A percentile compares a stretch with the other conserved stretches of the same genome.
phyloP scores from a whole-genome alignment of 2,888 invertebrate species.

The Blera fallax region DNA sequence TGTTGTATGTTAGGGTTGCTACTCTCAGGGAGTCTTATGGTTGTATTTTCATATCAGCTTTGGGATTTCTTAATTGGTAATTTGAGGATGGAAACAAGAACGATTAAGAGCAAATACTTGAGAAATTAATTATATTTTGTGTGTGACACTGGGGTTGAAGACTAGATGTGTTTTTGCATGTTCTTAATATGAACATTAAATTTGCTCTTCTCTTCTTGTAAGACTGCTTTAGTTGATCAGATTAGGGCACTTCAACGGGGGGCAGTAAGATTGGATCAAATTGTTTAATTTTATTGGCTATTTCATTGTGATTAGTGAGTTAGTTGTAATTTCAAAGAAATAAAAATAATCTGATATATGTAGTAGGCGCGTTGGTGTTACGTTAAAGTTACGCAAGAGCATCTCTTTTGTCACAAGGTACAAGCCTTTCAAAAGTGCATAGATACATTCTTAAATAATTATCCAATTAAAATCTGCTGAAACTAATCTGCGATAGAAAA shows the following conservation, averaged over 20 bases:
- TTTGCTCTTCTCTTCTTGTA: background rate
- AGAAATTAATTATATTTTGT: conserved; percentile 41
- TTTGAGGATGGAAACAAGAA: conserved; percentile 54
- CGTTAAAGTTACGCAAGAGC: no score
- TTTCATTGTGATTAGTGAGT: no score
- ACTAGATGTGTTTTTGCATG: background rate
- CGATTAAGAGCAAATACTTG: conserved; percentile 50
- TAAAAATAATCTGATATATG: no score
- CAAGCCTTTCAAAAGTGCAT: no score
- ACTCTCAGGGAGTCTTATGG: background rate
- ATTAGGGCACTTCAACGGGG: background rate
- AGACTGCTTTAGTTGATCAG: background rate
- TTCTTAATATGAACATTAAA: background rate
- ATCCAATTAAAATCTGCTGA: no score
- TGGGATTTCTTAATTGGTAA: conserved; percentile 61
- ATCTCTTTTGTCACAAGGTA: no score
- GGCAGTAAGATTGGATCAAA: background rate
- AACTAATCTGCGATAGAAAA: background rate
- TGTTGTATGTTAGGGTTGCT: background rate
- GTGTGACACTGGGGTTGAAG: background rate
- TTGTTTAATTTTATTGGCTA: background rate
- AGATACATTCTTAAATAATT: no score
- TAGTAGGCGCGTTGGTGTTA: no score
- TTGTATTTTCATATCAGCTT: conserved; percentile 15
- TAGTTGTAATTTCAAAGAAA: no score